phyloP scores from a whole-genome alignment of 2,113 vertebrate species.

The Sinocyclocheilus anophthalmus region DNA sequence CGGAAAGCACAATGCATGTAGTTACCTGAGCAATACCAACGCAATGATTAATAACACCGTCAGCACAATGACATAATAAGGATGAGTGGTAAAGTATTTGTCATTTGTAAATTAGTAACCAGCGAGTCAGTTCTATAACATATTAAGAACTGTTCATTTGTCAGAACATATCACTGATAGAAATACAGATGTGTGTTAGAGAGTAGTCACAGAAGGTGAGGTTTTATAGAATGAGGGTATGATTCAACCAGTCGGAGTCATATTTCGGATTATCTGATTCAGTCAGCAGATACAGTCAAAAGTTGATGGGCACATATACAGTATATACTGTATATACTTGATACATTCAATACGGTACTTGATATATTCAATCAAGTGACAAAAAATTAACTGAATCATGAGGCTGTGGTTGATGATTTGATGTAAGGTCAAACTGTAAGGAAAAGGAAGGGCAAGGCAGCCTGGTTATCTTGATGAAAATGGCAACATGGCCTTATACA shows the following conservation, averaged over 20 bases:
- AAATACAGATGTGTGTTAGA: slow-evolving; percentile 6
- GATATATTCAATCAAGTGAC: background rate
- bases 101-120: slow-evolving; percentile 36
- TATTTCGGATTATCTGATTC: background rate
- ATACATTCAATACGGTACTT: no score
- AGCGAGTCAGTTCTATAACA: slow-evolving; percentile 8
- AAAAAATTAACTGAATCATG: background rate
- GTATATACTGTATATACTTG: background rate
- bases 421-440: background rate
- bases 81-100: background rate
- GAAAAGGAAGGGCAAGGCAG: background rate
- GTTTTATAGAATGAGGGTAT: slow-evolving; percentile 5
- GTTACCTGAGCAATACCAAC: background rate
- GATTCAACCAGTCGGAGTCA: slow-evolving; percentile 6
- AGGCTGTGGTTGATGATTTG: background rate
- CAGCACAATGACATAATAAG: background rate
- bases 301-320: background rate
- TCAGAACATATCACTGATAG: background rate
- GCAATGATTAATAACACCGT: slow-evolving; percentile 1
- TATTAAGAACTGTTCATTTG: background rate
- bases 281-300: slow-evolving; percentile 16
- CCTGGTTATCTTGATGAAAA: background rate
- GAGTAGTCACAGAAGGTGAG: background rate
- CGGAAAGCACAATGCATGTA: background rate
- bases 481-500: background rate